phyloP scores from a whole-genome alignment of 2,797 vertebrate species.

The Enteromius fasciolatus region DNA sequence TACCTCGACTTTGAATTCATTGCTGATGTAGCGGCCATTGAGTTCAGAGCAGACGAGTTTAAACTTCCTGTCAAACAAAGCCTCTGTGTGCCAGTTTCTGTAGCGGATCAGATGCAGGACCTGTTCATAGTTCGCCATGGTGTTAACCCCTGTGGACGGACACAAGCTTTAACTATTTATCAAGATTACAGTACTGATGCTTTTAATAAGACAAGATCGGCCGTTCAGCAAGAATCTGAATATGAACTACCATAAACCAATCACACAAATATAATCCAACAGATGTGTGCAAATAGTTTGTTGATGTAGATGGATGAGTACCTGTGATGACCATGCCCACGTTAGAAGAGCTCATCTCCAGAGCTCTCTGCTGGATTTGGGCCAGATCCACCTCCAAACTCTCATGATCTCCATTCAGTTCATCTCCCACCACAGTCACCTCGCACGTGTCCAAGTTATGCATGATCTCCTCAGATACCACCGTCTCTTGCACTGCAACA shows the following conservation, averaged over 20 bases:
- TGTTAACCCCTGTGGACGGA: conserved; percentile 85
- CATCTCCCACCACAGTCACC: conserved; percentile 89
- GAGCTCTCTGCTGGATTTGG: conserved; percentile 87
- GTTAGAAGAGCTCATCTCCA: conserved; percentile 90
- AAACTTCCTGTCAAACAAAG: conserved; percentile 95
- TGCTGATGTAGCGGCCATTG: conserved; percentile 96
- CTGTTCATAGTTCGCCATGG: conserved; percentile 95
- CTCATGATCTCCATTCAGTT: conserved; percentile 91
- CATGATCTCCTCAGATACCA: conserved; percentile 98
- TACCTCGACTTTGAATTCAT: conserved; percentile 97
- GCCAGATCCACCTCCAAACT: conserved; percentile 89
- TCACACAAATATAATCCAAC: neutral
- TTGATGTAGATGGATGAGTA: conserved; percentile 61
- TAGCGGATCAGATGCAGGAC: conserved; percentile 91
- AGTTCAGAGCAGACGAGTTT: conserved; percentile 95
- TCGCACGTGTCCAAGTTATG: conserved; percentile 97
- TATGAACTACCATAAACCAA: neutral
- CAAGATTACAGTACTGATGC: neutral
- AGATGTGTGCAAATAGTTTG: neutral
- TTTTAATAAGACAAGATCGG: neutral
- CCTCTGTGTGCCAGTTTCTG: conserved; percentile 90
- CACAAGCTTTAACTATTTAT: neutral
- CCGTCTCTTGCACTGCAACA: conserved; percentile 90
- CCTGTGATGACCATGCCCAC: conserved; percentile 90
- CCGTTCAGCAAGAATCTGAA: neutral